Conservation (phyloP, 2,113 vertebrate genomes). For the Ictidomys tridecemlineatus region DNA sequence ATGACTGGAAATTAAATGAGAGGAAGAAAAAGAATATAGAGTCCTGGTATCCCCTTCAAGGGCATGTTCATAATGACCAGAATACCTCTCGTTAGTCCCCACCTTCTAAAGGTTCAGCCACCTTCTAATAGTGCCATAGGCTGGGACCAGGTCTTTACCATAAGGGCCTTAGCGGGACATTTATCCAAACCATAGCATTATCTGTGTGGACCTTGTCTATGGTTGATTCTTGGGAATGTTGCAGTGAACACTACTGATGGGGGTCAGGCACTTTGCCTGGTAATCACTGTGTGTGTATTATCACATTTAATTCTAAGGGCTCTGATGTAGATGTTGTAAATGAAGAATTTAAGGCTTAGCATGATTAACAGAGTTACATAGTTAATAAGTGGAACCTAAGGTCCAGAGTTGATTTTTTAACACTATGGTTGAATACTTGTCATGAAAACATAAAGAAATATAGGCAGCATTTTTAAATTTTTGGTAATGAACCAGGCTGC, state of each 20-base stretch:
- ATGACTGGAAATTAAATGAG: background rate
- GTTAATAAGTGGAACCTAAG: background rate
- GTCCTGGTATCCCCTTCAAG: background rate
- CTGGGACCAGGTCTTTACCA: background rate
- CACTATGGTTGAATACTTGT: background rate
- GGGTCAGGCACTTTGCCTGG: background rate
- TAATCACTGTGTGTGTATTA: background rate
- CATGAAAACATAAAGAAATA: background rate
- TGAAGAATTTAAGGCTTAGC: background rate
- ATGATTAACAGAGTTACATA: background rate
- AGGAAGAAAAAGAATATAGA: background rate
- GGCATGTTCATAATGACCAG: background rate
- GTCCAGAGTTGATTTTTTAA: background rate
- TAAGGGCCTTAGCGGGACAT: background rate
- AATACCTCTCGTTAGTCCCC: background rate
- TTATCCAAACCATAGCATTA: background rate
- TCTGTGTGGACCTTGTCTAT: background rate
- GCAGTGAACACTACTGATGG: background rate
- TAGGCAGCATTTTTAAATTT: constrained; percentile 8
- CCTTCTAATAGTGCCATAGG: background rate
- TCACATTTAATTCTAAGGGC: background rate
- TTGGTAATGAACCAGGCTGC: background rate
- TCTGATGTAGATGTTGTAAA: background rate
- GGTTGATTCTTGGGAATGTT: background rate
- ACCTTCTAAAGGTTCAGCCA: background rate